Percentiles rank a stretch among this genome's conserved stretches.
Conservation (phyloP, 2,888 invertebrate species). For the Sepioteuthis lessoniana region DNA sequence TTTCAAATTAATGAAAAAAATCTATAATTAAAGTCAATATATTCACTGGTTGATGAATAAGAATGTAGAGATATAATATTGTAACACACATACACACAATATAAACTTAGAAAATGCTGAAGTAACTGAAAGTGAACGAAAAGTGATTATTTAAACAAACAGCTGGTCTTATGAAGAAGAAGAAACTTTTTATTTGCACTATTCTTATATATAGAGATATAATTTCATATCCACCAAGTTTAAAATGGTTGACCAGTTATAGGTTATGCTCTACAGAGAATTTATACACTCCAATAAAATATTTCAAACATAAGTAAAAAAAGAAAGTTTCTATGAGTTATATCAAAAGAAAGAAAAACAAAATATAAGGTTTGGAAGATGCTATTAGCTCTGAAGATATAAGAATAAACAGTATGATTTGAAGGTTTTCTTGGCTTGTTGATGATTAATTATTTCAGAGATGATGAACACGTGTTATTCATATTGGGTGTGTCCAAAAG, state of each 20-base stretch:
- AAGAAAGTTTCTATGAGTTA: not conserved
- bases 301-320: not conserved
- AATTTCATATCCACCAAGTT: not conserved
- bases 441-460: constrained; percentile 13
- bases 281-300: constrained; percentile 33
- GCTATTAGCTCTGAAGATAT: not conserved
- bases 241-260: not conserved
- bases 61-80: not conserved
- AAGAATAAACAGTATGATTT: not conserved
- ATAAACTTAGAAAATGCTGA: too few species aligned
- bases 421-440: not conserved
- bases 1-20: not conserved
- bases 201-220: not conserved
- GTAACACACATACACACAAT: too few species aligned
- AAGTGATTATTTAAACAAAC: too few species aligned
- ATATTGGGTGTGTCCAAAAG: not conserved
- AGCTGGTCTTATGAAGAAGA: too few species aligned
- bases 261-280: not conserved
- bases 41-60: not conserved
- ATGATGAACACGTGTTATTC: not conserved
- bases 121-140: too few species aligned
- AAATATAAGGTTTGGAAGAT: not conserved
- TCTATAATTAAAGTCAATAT: not conserved
- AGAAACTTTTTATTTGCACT: too few species aligned
- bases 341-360: constrained; percentile 24